Conservation (phyloP, 2,113 vertebrate genomes). For the Nettapus auritus region DNA sequence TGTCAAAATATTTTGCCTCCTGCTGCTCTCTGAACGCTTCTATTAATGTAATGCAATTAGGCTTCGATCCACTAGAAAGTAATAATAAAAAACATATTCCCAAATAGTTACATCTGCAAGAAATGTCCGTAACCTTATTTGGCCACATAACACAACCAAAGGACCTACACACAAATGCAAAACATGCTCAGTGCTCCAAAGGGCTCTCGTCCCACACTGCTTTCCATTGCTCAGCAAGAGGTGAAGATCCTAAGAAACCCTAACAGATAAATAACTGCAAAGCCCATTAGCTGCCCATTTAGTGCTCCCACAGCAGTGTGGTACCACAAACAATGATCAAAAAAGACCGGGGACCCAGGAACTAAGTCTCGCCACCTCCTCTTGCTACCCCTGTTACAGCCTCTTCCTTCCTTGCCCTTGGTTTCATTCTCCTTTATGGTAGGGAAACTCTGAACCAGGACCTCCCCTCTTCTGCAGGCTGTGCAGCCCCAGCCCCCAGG, state of each 20-base stretch:
- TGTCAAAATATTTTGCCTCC: conserved; percentile 25
- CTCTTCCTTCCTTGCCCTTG: not conserved
- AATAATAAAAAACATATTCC: not conserved
- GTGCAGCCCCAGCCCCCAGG: accelerated
- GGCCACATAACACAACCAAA: not conserved
- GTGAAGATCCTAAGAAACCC: not conserved
- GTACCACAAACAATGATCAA: not conserved
- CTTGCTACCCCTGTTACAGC: not conserved
- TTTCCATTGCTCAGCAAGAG: not conserved
- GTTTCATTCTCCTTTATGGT: not conserved
- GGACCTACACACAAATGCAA: not conserved
- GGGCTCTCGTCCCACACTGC: not conserved
- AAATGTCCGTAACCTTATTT: not conserved
- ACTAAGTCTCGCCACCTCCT: accelerated
- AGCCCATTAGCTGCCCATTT: not conserved
- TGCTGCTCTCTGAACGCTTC: not conserved
- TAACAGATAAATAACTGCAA: not conserved
- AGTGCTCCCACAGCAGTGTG: not conserved
- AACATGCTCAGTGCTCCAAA: not conserved
- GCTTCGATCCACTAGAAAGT: not conserved
- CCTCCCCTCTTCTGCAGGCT: not conserved
- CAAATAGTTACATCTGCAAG: not conserved
- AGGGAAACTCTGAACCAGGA: not conserved
- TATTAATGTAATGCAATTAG: not conserved
- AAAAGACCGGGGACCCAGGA: not conserved